Base-by-base conservation (phyloP, 1,140 invertebrate genomes). In the Oryzaephilus surinamensis region DNA sequence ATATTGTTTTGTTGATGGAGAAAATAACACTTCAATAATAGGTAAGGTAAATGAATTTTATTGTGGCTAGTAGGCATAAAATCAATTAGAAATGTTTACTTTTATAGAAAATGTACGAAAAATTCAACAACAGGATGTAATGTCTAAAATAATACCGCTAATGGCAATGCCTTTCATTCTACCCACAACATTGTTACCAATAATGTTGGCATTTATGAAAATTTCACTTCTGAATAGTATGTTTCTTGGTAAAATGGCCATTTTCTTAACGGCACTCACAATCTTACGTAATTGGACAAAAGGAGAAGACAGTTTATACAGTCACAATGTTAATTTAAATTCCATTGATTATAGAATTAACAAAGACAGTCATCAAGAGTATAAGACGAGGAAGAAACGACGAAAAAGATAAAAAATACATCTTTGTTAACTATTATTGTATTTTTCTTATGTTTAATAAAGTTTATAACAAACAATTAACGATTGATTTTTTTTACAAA, bases 81-180 rank as follows among this genome's bases (percentile, higher is more conserved):
- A 24, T 10, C 4, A 6, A n/a, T 24, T 24, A n/a, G 2, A 24
- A 24, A 7, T 3, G 8, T 4, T 4, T 2, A n/a, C 3, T n/a
- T n/a, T 24, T 24, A 8, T 10, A 24, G 23, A n/a, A 11, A 24
- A n/a, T 24, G 23, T 11, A 7, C 32, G 50, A 26, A 51, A 48
- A 24, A 45, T 32, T 7, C 19, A 44, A 19, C 10, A 72, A 43
- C 68, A 74, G 18, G 70, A 71, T 27, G 51, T 77, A 40, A 58
- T 77, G 44, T 59, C 67, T 32, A 65, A 62, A 37, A 64, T 79
- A 19, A 49, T 78, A 21, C 76, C 76, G 0, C 55, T 77, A 36
- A 72, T 79, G 41, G 70, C 76, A 5, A 61, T 76, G 43, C 76
- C 76, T 1, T 78, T 78, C 51, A 60, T 79, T 20, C 64, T 76